Conservation (phyloP, 2,888 invertebrate species). For the Aporophyla nigra region DNA sequence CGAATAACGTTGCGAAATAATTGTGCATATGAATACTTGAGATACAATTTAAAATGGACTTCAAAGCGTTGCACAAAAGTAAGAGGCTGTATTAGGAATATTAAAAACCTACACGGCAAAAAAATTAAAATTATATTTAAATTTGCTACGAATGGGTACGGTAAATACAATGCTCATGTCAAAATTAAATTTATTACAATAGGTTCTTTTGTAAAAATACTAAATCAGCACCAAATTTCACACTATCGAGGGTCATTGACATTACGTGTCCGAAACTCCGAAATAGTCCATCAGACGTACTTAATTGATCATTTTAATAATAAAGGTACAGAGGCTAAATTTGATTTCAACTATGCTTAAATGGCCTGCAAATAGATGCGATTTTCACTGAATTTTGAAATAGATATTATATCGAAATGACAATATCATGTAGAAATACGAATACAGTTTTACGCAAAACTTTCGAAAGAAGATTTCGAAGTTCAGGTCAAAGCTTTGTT, state of each 20-base stretch:
- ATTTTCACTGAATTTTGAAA: neutral
- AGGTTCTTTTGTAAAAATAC: neutral
- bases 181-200: neutral
- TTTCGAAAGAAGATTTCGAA: constrained; percentile 26
- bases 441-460: neutral
- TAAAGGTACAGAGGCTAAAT: constrained; percentile 4
- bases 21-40: constrained; percentile 17
- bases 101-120: neutral
- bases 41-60: constrained; percentile 6
- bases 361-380: neutral
- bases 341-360: constrained; percentile 10
- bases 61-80: constrained; percentile 21
- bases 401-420: neutral
- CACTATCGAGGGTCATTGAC: neutral
- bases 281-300: neutral
- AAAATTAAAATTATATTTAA: too few species aligned
- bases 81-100: constrained; percentile 17
- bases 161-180: too few species aligned
- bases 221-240: neutral
- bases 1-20: constrained; percentile 19
- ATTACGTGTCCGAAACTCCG: neutral
- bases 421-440: neutral
- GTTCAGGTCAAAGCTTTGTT: constrained; percentile 70
- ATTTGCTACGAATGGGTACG: too few species aligned
- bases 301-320: neutral